Conservation (phyloP, 2,797 vertebrate species). For the Acomys russatus region DNA sequence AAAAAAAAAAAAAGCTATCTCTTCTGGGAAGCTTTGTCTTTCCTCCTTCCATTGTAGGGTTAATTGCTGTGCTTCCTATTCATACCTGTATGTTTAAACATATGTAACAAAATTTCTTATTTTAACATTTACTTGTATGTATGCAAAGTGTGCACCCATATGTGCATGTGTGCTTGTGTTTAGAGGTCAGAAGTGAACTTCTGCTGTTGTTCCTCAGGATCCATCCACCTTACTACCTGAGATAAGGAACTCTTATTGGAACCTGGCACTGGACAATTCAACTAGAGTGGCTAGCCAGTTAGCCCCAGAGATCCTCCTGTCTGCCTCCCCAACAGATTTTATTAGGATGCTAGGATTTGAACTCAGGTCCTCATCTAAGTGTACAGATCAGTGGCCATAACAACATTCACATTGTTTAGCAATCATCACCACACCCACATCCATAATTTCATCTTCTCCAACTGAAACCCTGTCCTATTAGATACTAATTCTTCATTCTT, state of each 20-base stretch:
- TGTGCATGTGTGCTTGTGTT: neutral
- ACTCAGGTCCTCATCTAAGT: neutral
- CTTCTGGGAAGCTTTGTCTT: conserved; percentile 16
- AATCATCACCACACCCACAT: neutral
- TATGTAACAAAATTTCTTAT: neutral
- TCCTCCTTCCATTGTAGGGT: neutral
- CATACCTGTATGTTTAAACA: neutral
- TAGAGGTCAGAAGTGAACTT: neutral
- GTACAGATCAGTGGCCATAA: neutral
- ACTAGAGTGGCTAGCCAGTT: neutral
- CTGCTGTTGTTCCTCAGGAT: neutral
- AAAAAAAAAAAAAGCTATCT: neutral
- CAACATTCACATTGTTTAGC: neutral
- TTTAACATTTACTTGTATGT: neutral
- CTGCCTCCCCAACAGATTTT: neutral
- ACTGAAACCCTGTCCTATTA: neutral
- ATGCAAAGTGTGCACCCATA: neutral
- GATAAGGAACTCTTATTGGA: neutral
- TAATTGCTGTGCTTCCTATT: neutral
- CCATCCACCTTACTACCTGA: neutral
- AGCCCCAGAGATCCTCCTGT: neutral
- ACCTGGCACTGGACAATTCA: neutral
- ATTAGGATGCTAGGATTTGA: neutral
- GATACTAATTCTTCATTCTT: neutral
- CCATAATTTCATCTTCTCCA: neutral